A percentile compares a stretch with the other conserved stretches of the same genome.
phyloP scores from a whole-genome alignment of 2,797 vertebrate genomes.

The Esox masquinongy region DNA sequence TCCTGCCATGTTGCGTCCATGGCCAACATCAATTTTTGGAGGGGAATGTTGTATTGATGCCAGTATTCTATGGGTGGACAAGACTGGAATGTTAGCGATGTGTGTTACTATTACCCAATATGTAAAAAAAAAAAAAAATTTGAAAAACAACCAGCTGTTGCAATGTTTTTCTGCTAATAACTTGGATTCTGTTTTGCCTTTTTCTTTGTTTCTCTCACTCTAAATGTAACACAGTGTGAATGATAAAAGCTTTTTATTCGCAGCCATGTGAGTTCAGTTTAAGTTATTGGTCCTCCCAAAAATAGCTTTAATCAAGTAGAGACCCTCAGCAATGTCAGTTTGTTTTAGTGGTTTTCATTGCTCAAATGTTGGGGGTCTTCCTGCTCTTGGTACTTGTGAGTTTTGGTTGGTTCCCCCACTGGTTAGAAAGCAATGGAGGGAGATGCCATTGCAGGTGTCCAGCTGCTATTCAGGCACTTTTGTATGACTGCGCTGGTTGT shows the following conservation, averaged over 20 bases:
- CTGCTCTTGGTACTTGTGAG: constrained; percentile 33
- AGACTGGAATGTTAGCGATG: neutral
- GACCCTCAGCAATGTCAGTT: constrained; percentile 23
- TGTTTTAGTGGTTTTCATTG: constrained; percentile 53
- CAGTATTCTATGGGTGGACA: constrained; percentile 1
- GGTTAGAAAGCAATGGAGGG: constrained; percentile 22
- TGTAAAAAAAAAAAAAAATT: constrained; percentile 11
- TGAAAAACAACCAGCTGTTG: constrained; percentile 5
- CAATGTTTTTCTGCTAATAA: neutral
- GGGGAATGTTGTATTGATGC: constrained; percentile 12
- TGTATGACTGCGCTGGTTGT: constrained; percentile 25
- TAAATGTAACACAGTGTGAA: neutral
- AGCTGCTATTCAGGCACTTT: neutral
- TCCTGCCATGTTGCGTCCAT: constrained; percentile 12
- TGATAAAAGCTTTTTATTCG: constrained; percentile 40
- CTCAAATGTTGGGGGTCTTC: constrained; percentile 20
- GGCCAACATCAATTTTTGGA: constrained; percentile 1
- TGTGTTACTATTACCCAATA: constrained; percentile 6
- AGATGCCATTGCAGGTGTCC: neutral
- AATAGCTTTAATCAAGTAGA: constrained; percentile 11
- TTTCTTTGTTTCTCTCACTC: neutral
- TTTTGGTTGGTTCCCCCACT: constrained; percentile 28
- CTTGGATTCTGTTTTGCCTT: neutral
- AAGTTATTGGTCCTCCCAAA: constrained; percentile 30
- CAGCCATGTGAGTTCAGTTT: constrained; percentile 10